Evolutionary conservation across 1,140 invertebrate genomes (phyloP).

Genomic region (Drosophila mauritiana): DNA sequence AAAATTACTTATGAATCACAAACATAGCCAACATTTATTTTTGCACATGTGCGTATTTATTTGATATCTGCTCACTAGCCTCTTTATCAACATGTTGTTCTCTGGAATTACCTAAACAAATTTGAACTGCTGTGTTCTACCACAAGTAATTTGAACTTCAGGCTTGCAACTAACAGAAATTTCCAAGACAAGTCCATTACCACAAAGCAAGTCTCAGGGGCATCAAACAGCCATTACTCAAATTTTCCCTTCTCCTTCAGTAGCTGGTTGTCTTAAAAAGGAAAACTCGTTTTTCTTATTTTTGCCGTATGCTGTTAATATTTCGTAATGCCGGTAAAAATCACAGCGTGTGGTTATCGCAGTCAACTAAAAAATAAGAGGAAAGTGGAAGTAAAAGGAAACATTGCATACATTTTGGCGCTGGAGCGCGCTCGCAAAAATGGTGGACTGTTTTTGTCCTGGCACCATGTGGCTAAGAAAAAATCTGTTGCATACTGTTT

Average conservation of each 20-base stretch:
- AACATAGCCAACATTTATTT: not conserved
- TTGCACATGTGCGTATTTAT: not conserved
- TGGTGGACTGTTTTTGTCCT: conserved; percentile 51
- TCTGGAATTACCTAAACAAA: not conserved
- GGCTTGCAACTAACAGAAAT: conserved; percentile 9
- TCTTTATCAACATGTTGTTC: not conserved
- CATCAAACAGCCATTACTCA: conserved; percentile 47
- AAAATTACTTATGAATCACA: no score
- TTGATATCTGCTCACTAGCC: no score
- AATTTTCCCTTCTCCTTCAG: conserved; percentile 14
- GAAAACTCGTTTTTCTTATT: conserved; percentile 52
- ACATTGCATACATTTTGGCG: conserved; percentile 52
- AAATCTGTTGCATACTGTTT: conserved; percentile 79
- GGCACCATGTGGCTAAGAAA: conserved; percentile 72
- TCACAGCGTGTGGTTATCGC: conserved; percentile 65
- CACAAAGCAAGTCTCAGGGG: conserved; percentile 23
- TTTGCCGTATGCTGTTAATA: conserved; percentile 71
- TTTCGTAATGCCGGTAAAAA: conserved; percentile 80
- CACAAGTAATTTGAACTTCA: conserved; percentile 32
- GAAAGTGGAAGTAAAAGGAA: conserved; percentile 27
- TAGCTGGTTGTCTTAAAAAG: conserved; percentile 23
- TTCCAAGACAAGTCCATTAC: conserved; percentile 26
- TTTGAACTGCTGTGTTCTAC: conserved; percentile 7
- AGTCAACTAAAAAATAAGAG: conserved; percentile 26
- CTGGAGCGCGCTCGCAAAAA: conserved; percentile 50